These are phyloP conservation scores for Plestiodon gilberti DNA, from an alignment of 2,113 vertebrate genomes.

Conservation along the genomic window DNA sequence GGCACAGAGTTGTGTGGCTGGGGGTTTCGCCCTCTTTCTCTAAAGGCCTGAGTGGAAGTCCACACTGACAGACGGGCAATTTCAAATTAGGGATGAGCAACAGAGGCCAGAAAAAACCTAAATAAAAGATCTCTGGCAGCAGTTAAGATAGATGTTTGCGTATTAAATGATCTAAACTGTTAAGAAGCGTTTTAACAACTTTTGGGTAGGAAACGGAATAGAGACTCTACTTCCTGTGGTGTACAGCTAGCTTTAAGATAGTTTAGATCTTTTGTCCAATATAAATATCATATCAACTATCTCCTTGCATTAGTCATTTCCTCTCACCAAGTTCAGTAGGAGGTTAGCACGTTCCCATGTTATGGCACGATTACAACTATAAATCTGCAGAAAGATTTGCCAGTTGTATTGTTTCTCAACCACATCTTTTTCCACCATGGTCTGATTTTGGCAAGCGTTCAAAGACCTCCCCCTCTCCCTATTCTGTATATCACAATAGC, in stretches of 20 bases:
- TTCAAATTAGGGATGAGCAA: neutral
- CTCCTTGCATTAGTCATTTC: constrained; percentile 83
- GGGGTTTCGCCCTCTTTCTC: neutral
- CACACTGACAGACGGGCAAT: neutral
- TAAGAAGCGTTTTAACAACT: constrained; percentile 70
- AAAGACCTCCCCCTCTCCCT: constrained; percentile 58
- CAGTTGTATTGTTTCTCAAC: constrained; percentile 53
- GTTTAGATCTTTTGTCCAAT: constrained; percentile 75
- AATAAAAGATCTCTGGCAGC: constrained; percentile 32
- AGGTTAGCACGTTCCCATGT: constrained; percentile 84
- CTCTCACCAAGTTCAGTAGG: constrained; percentile 77
- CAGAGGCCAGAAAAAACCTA: neutral
- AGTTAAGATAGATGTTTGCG: constrained; percentile 58
- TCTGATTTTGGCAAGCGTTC: constrained; percentile 65
- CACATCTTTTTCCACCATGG: constrained; percentile 68
- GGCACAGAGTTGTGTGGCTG: constrained; percentile 8
- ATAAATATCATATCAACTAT: constrained; percentile 80
- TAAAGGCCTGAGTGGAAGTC: neutral
- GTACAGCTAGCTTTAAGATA: constrained; percentile 58
- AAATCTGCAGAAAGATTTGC: constrained; percentile 60
- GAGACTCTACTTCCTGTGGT: constrained; percentile 78
- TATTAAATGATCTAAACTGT: constrained; percentile 35
- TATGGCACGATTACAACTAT: constrained; percentile 54
- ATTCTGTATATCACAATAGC: constrained; percentile 60
- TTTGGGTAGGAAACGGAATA: constrained; percentile 75